These are phyloP conservation scores for Athalia rosae DNA, from an alignment of 2,888 invertebrate genomes.

Conservation along the genomic window DNA sequence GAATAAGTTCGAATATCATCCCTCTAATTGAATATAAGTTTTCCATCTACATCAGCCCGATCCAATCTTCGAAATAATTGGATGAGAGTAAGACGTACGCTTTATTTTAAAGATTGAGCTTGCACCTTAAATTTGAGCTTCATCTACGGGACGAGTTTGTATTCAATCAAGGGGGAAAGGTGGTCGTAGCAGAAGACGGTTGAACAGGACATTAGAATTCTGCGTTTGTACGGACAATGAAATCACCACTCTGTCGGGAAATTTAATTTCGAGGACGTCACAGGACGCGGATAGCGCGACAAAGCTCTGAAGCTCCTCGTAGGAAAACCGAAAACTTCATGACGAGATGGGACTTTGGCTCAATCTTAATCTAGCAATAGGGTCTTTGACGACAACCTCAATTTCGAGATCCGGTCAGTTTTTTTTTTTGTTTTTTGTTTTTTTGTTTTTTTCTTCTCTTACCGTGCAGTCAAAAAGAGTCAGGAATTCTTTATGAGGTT, in stretches of 20 bases:
- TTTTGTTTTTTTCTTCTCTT: no score
- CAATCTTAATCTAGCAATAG: not conserved
- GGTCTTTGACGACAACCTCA: no score
- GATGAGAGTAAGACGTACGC: no score
- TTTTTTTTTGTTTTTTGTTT: no score
- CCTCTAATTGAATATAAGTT: no score
- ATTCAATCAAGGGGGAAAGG: not conserved
- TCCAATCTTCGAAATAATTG: no score
- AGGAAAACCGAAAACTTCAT: not conserved
- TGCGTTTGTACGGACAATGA: conserved; percentile 56
- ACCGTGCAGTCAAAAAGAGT: no score
- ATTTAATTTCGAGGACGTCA: conserved; percentile 60
- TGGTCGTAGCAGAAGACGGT: not conserved
- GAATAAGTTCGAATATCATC: no score
- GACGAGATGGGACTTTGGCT: not conserved
- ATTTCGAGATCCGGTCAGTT: no score
- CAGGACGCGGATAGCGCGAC: conserved; percentile 46
- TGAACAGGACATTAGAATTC: conserved; percentile 58
- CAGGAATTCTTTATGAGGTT: no score
- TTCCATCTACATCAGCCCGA: no score
- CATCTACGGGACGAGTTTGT: not conserved
- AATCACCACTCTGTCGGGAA: conserved; percentile 62
- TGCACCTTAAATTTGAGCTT: not conserved
- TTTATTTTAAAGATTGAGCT: no score
- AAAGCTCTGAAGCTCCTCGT: conserved; percentile 43